Base-by-base conservation (phyloP, 2,797 vertebrate species). In the Sciaenops ocellatus region DNA sequence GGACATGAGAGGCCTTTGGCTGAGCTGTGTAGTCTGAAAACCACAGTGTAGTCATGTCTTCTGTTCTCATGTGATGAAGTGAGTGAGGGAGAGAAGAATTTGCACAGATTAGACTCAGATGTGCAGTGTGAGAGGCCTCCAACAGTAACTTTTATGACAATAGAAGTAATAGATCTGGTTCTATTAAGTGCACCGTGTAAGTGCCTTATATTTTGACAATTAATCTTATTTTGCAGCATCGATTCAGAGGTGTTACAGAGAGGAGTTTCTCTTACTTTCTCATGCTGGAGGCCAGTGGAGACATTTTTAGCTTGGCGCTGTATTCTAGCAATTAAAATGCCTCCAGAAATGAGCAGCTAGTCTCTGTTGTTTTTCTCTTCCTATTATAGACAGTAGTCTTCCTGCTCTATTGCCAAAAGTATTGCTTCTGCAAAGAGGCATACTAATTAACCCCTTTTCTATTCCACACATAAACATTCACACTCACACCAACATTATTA, bases 301-400 rank as follows among this genome's bases (percentile, higher is more conserved):
- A 79, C 89, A 70, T 87, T 93, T 93, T 93, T 92, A 93, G 88
- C 90, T 71, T 90, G 90, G 90, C 89, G 5, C 85, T 75, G 76
- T 72, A 73, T 89, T 92, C 85, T 78, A 89, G 87, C 88, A 93
- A 92, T 94, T 93, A 93, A 93, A 92, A 92, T 92, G 90, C 78
- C 90, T 91, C 62, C 85, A 90, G 80, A 93, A 91, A 90, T 83
- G 88, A 91, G 89, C 84, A 86, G 87, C 77, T 73, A 81, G 80
- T 76, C 85, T 86, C 60, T 82, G 87, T 88, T 92, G 89, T 92
- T 93, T 91, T 90, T 77, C 85, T 83, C 82, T 71, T 90, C 80
- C 64, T 71, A 50, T 92, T 84, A 87, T 80, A 85, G 80, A 87
- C 85, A 73, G 66, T 66, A 76, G 70, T 83, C 83, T 44, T 80